Conservation (phyloP, 1,140 invertebrate species). For the Trachymyrmex septentrionalis region DNA sequence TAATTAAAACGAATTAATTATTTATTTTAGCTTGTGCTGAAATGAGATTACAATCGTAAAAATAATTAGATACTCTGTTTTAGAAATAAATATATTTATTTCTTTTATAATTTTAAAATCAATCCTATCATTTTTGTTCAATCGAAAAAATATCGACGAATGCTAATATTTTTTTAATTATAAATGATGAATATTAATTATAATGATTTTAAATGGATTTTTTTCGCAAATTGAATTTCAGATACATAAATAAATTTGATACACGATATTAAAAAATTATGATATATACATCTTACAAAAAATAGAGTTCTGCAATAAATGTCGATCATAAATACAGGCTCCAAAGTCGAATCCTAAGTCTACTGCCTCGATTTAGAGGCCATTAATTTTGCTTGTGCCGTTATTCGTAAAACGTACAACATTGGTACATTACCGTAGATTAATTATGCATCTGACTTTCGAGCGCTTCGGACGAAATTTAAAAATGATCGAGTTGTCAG, state of each 20-base stretch:
- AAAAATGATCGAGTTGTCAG: not conserved
- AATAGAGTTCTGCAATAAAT: constrained; percentile 78
- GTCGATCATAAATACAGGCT: constrained; percentile 82
- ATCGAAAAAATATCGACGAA: not conserved
- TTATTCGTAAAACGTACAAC: constrained; percentile 45
- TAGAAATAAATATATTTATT: not conserved
- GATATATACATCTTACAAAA: constrained; percentile 43
- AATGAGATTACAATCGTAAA: not conserved
- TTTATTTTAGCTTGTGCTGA: not conserved
- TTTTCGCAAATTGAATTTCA: not conserved
- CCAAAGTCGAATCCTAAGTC: constrained; percentile 68
- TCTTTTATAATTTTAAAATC: not conserved
- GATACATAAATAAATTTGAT: constrained; percentile 1
- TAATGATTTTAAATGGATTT: not conserved
- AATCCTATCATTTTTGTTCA: not conserved
- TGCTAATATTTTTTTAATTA: no score
- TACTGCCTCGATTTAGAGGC: constrained; percentile 80
- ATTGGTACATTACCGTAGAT: constrained; percentile 55
- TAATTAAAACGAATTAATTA: not conserved
- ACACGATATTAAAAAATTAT: not conserved
- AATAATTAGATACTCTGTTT: not conserved
- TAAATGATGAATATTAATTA: no score
- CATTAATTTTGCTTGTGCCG: constrained; percentile 78
- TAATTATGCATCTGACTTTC: constrained; percentile 9
- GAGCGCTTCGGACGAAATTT: not conserved